These are phyloP conservation scores for Lagria hirta DNA, from an alignment of 2,888 invertebrate genomes.

Conservation along the genomic window DNA sequence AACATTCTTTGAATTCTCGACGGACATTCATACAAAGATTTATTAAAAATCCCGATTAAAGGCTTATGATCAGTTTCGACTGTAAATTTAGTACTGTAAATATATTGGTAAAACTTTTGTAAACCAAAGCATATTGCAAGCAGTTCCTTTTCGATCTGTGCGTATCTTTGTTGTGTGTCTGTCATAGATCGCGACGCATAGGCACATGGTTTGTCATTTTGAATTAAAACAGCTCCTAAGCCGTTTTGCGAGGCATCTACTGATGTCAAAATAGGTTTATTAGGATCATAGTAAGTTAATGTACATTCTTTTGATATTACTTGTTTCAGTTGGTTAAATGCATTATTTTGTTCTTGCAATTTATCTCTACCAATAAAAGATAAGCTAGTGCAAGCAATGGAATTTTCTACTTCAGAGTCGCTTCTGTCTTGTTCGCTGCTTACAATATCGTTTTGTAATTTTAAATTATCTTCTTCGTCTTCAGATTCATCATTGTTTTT, in stretches of 20 bases:
- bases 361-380: too few relatives aligned
- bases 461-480: too few relatives aligned
- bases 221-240: too few relatives aligned
- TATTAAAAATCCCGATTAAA: slow-evolving; percentile 22
- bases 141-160: slow-evolving; percentile 45
- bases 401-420: too few relatives aligned
- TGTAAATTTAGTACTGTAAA: slow-evolving; percentile 35
- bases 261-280: not conserved
- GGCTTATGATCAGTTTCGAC: slow-evolving; percentile 31
- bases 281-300: not conserved
- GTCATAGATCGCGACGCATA: slow-evolving; percentile 43
- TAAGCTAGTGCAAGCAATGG: too few relatives aligned
- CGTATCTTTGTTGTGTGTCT: slow-evolving; percentile 37
- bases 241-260: not conserved
- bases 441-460: too few relatives aligned
- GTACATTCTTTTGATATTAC: not conserved
- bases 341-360: not conserved
- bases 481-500: too few relatives aligned
- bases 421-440: too few relatives aligned
- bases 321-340: too few relatives aligned
- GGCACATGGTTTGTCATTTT: slow-evolving; percentile 41
- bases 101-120: slow-evolving; percentile 42
- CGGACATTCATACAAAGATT: slow-evolving; percentile 9
- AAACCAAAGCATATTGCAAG: slow-evolving; percentile 43
- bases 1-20: slow-evolving; percentile 11